Conservation (phyloP, 2,888 invertebrate genomes). For the Drosophila meridionalis region DNA sequence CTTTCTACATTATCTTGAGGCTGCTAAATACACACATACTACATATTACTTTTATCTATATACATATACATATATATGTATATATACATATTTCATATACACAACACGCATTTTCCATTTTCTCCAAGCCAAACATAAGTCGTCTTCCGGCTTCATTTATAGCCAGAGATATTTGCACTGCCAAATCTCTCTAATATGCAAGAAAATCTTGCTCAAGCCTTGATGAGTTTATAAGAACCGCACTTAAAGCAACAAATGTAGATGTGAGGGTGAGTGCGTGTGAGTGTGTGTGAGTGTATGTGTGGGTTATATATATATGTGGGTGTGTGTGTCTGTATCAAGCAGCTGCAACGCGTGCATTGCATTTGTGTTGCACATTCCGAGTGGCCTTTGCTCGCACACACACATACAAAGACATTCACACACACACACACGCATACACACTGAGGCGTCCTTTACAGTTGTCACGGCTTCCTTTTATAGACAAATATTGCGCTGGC, state of each 20-base stretch:
- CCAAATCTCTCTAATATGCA: conserved; percentile 11
- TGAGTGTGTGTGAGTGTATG: background rate
- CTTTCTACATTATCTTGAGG: background rate
- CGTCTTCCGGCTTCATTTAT: conserved; percentile 8
- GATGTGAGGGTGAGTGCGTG: background rate
- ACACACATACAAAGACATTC: background rate
- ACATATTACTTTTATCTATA: background rate
- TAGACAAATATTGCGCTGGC: conserved; percentile 75
- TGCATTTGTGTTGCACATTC: conserved; percentile 29
- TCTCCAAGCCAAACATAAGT: background rate
- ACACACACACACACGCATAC: background rate
- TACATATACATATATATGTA: background rate
- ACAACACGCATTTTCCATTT: conserved; percentile 8
- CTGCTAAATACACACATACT: background rate
- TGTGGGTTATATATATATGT: background rate
- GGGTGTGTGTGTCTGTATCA: conserved; percentile 8
- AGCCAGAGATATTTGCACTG: conserved; percentile 7
- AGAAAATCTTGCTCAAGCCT: conserved; percentile 21
- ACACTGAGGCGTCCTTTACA: conserved; percentile 32
- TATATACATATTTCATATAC: background rate
- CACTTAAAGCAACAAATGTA: conserved; percentile 22
- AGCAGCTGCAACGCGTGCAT: conserved; percentile 55
- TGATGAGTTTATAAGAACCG: conserved; percentile 35
- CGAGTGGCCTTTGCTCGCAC: conserved; percentile 33
- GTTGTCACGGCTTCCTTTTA: conserved; percentile 71